Evolutionary conservation across 2,113 vertebrate genomes (phyloP), one percentile per base, ranked within the genome.

Genomic region (Pygathrix nemaeus): DNA sequence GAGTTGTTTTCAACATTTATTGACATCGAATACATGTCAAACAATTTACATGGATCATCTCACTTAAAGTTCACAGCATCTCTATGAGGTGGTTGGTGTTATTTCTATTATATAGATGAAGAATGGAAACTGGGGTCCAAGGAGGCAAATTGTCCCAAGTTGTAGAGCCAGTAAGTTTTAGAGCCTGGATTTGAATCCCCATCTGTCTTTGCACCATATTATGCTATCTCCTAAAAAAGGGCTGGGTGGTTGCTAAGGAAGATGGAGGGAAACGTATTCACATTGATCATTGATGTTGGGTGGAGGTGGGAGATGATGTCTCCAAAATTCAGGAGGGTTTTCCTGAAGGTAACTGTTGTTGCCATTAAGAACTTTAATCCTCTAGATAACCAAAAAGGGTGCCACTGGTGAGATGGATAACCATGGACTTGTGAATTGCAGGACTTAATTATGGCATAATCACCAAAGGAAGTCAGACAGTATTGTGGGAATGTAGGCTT

Each of bases 401-500:
- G 11, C 45, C 68, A 32, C 38, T 8, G 14, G 43, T 84, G 16
- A 93, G 40, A 21, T 23, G 27, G 25, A 23, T 32, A 40, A 73
- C 79, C 10, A 32, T 0, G 14, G 27, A 3, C n/a, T 35, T 55
- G 78, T 18, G 10, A 52, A 21, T 5, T 2, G 3, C 0, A 5
- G 48, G 48, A 10, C 55, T 85, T 85, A 18, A 0, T 4, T 88
- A 66, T 50, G 93, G 16, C 66, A 50, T 12, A 64, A 79, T 90
- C 40, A 40, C 12, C 64, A 80, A 59, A 16, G 38, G 12, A 50
- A 48, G 48, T 25, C 38, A 43, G 90, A 43, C 5, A n/a, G 27
- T 11, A 6, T 1, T 35, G 35, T 18, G 88, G 40, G 25, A 68
- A 52, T 6, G 16, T 6, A 55, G 38, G 20, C 73, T 85, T 57